These are phyloP conservation scores for Pseudococcus longispinus DNA, from an alignment of 2,888 invertebrate species.

Conservation along the genomic window DNA sequence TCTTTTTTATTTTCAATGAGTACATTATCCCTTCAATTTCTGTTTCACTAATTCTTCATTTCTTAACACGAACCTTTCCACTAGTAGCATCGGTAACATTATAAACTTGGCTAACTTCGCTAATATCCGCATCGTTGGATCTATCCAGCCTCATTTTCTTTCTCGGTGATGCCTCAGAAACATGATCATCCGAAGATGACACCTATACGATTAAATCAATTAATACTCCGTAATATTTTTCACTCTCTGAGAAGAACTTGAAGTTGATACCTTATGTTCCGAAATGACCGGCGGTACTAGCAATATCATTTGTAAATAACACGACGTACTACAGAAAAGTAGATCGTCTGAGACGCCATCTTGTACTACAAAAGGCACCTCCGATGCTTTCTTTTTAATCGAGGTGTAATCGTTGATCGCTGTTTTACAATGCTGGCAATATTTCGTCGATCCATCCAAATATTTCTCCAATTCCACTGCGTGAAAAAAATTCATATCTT, in stretches of 20 bases:
- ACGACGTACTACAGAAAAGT: slow-evolving; percentile 87
- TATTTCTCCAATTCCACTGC: slow-evolving; percentile 50
- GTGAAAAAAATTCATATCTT: background rate
- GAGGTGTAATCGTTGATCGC: slow-evolving; percentile 79
- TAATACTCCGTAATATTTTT: background rate
- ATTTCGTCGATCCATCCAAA: slow-evolving; percentile 85
- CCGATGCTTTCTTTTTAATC: slow-evolving; percentile 74
- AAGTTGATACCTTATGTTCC: slow-evolving; percentile 67
- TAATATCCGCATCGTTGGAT: background rate
- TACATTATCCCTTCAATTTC: too few relatives aligned
- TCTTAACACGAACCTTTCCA: background rate
- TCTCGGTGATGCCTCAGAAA: slow-evolving; percentile 27
- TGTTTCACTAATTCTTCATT: too few relatives aligned
- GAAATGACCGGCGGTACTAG: slow-evolving; percentile 68
- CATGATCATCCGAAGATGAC: slow-evolving; percentile 47
- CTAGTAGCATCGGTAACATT: background rate
- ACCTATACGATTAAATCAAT: background rate
- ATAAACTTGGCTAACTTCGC: background rate
- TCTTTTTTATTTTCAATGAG: background rate
- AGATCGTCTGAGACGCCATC: slow-evolving; percentile 75
- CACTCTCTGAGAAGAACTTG: background rate
- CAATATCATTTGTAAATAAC: slow-evolving; percentile 81
- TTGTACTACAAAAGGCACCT: slow-evolving; percentile 62
- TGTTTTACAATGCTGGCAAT: slow-evolving; percentile 92
- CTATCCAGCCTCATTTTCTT: slow-evolving; percentile 39